A percentile compares a stretch with the other conserved stretches of the same genome.
Conservation (phyloP, 2,113 vertebrate species). For the Nicator chloris region DNA sequence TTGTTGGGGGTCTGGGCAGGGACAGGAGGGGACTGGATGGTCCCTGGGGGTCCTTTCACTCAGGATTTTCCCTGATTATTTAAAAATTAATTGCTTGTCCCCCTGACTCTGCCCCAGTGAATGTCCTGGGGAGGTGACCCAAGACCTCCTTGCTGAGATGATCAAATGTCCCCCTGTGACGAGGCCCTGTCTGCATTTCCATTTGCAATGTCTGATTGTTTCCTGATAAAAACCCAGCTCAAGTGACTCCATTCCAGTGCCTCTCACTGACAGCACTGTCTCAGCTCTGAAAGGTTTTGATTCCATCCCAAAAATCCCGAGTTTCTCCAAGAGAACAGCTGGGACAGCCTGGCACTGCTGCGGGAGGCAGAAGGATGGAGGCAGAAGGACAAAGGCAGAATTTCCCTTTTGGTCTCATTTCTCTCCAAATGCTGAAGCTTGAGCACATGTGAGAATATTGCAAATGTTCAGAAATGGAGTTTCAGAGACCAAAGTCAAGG, state of each 20-base stretch:
- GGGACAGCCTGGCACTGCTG: neutral
- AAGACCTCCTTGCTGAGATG: neutral
- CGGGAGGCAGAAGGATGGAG: too few species aligned
- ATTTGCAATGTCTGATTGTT: neutral
- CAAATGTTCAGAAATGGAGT: neutral
- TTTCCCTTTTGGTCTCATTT: neutral
- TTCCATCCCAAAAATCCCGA: neutral
- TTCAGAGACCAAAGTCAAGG: neutral
- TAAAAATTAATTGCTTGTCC: neutral
- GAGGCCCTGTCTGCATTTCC: constrained; percentile 16
- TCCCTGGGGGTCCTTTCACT: neutral
- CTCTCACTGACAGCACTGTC: neutral
- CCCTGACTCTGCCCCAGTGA: neutral
- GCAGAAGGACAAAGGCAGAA: neutral
- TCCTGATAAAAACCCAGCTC: neutral
- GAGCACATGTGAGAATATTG: neutral
- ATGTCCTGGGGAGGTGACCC: constrained; percentile 22
- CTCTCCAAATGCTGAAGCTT: neutral
- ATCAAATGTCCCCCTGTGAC: neutral
- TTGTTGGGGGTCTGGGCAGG: neutral
- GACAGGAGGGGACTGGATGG: neutral
- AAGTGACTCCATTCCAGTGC: neutral
- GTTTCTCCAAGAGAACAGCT: neutral
- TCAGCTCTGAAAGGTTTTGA: neutral
- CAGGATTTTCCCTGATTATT: neutral